Evolutionary conservation across 2,888 invertebrate species (phyloP).

Genomic region (Cantharis rufa): DNA sequence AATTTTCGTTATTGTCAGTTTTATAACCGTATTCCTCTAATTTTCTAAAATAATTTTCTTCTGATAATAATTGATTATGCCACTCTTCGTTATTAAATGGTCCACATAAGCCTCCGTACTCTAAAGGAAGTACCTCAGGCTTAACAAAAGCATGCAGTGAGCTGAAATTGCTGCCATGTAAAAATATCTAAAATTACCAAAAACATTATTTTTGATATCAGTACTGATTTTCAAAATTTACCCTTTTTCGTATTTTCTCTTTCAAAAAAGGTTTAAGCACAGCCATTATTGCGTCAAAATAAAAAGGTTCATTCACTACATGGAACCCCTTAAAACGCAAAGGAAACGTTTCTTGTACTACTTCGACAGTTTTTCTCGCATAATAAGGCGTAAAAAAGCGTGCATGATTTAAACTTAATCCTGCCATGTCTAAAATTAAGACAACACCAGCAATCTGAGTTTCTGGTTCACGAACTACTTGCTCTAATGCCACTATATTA

Average conservation of each 20-base stretch:
- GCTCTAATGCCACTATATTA: conserved; percentile 60
- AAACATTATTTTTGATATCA: background rate
- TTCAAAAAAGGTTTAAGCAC: conserved; percentile 83
- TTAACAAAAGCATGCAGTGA: conserved; percentile 61
- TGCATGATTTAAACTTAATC: conserved; percentile 57
- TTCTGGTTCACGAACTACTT: conserved; percentile 59
- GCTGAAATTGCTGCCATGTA: conserved; percentile 61
- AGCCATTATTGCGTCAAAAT: conserved; percentile 60
- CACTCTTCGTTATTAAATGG: conserved; percentile 53
- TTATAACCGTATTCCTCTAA: conserved; percentile 50
- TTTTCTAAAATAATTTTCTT: conserved; percentile 53
- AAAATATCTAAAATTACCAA: conserved; percentile 53
- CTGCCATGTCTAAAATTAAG: conserved; percentile 54
- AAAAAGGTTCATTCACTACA: conserved; percentile 57
- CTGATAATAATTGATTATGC: conserved; percentile 50
- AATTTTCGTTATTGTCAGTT: conserved; percentile 38
- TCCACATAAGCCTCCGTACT: conserved; percentile 64
- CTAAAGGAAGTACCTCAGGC: conserved; percentile 58
- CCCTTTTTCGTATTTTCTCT: conserved; percentile 77
- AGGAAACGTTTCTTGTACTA: conserved; percentile 59
- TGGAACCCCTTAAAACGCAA: conserved; percentile 58
- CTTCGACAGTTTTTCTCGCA: conserved; percentile 55
- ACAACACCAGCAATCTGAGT: conserved; percentile 64
- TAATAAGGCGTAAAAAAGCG: conserved; percentile 59
- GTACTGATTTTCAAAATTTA: conserved; percentile 53